Conservation (phyloP, 2,113 vertebrate species). For the Xyrauchen texanus region DNA sequence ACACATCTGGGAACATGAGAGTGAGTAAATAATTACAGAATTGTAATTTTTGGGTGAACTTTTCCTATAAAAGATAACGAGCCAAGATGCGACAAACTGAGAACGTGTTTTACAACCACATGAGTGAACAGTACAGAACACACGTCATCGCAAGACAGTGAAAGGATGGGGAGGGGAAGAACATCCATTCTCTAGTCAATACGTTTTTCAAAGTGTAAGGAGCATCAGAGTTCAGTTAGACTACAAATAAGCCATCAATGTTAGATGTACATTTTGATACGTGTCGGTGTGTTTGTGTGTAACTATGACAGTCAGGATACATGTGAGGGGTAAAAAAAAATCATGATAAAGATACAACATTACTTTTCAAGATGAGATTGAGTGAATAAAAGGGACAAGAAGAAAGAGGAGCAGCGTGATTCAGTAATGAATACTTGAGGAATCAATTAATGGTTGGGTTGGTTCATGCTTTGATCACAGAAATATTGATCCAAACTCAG, state of each 20-base stretch:
- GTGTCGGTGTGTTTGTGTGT: neutral
- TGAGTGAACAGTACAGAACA: neutral
- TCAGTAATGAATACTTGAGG: constrained; percentile 51
- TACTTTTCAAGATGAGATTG: constrained; percentile 27
- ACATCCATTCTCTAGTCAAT: constrained; percentile 5
- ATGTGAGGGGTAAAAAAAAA: neutral
- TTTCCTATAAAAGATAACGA: too few species aligned
- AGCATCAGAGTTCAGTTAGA: neutral
- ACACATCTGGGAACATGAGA: too few species aligned
- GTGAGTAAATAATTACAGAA: too few species aligned
- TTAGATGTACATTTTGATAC: neutral
- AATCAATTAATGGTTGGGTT: constrained; percentile 62
- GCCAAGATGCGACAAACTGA: neutral
- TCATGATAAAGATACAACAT: constrained; percentile 10
- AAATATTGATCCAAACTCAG: constrained; percentile 58
- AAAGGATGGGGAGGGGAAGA: neutral
- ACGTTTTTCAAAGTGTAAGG: neutral
- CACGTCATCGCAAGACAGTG: neutral
- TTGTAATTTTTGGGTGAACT: too few species aligned
- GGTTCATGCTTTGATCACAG: constrained; percentile 67
- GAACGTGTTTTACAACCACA: neutral
- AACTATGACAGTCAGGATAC: constrained; percentile 19
- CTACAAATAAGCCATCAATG: constrained; percentile 15
- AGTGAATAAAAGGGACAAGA: constrained; percentile 21
- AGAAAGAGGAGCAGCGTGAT: constrained; percentile 50